phyloP scores from a whole-genome alignment of 2,113 vertebrate genomes.

The Gracilinanus agilis region DNA sequence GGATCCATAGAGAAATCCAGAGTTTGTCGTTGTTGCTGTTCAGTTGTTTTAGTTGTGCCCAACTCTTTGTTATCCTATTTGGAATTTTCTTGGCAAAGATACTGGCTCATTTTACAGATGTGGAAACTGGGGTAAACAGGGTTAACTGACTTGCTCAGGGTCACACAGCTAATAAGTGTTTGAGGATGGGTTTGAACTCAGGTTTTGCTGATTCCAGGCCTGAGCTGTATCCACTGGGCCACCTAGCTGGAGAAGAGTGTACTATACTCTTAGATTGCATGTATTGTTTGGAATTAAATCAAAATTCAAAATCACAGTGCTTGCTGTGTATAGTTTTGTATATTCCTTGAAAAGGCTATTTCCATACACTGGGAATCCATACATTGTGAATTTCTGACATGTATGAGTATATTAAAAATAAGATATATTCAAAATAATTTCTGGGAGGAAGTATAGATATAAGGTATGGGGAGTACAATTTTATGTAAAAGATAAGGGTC shows the following conservation, averaged over 20 bases:
- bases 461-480: background rate
- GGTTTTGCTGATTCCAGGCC: too few species aligned
- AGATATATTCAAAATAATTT: background rate
- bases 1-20: too few species aligned
- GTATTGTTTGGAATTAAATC: background rate
- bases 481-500: background rate
- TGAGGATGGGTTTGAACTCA: too few species aligned
- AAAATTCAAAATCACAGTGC: background rate
- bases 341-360: background rate
- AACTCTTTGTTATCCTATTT: too few species aligned
- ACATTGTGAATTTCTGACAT: background rate
- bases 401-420: background rate
- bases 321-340: background rate
- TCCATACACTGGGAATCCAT: background rate
- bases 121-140: too few species aligned
- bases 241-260: background rate
- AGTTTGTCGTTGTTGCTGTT: too few species aligned
- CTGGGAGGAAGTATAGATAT: background rate
- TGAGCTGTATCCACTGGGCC: too few species aligned
- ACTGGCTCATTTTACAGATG: too few species aligned
- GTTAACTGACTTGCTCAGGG: too few species aligned
- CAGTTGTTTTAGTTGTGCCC: too few species aligned
- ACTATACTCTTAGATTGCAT: background rate
- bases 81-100: too few species aligned
- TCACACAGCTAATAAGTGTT: too few species aligned